phyloP scores from a whole-genome alignment of 2,113 vertebrate species.

The Colius striatus region DNA sequence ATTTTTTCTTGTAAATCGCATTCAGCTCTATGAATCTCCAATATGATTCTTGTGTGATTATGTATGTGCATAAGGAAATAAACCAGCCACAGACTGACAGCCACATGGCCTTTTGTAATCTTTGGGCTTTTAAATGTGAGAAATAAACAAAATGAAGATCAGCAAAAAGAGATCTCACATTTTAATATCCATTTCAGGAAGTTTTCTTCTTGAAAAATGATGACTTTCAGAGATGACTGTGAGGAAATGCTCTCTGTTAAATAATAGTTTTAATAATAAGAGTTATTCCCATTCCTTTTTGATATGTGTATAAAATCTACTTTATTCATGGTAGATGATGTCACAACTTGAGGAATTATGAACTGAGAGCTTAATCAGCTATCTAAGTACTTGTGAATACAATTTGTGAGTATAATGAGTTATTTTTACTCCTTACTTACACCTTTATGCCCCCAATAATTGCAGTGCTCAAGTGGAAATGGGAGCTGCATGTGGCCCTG shows the following conservation, averaged over 20 bases:
- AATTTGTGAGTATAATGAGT: constrained; percentile 42
- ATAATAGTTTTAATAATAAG: neutral
- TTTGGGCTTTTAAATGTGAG: neutral
- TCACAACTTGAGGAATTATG: neutral
- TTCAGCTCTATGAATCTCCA: neutral
- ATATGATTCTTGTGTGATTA: neutral
- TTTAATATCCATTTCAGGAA: neutral
- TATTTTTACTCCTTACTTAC: neutral
- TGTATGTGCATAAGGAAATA: neutral
- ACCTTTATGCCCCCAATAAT: neutral
- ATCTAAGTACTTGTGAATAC: neutral
- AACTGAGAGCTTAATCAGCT: constrained; percentile 33
- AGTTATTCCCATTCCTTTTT: neutral
- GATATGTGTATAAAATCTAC: neutral
- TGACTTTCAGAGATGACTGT: neutral
- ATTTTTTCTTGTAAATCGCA: neutral
- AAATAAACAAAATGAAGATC: neutral
- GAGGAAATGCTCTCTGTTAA: neutral
- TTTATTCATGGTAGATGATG: neutral
- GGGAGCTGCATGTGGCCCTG: neutral
- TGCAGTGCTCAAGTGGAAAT: neutral
- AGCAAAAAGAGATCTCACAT: neutral
- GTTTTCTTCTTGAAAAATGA: too few relatives aligned
- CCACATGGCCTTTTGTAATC: neutral
- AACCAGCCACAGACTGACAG: neutral